Conservation (phyloP, 2,797 vertebrate species). For the Enteromius radiatus region DNA sequence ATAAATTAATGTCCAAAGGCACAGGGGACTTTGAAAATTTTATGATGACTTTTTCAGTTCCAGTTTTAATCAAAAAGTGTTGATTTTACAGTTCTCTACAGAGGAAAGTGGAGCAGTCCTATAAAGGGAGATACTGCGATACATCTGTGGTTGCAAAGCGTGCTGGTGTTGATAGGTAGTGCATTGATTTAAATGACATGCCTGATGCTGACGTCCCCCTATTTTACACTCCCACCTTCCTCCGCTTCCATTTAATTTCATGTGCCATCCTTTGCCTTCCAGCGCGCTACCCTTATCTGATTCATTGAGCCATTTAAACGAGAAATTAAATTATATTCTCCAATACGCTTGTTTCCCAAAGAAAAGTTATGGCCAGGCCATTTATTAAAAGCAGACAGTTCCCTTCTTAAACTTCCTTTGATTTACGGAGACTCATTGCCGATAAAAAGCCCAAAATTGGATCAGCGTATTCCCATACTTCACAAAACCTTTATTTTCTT, state of each 20-base stretch:
- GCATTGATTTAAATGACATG: conserved; percentile 53
- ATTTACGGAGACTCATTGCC: conserved; percentile 41
- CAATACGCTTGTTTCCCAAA: conserved; percentile 60
- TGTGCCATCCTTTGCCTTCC: conserved; percentile 52
- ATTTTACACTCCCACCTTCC: conserved; percentile 42
- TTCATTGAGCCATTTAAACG: conserved; percentile 65
- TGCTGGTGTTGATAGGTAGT: conserved; percentile 49
- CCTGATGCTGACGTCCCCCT: conserved; percentile 33
- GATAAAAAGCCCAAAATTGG: conserved; percentile 39
- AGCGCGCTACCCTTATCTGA: conserved; percentile 60
- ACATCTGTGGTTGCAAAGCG: conserved; percentile 37
- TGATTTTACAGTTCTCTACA: conserved; percentile 32
- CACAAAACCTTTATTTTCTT: conserved; percentile 26
- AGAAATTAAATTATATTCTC: conserved; percentile 67
- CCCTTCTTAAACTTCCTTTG: conserved; percentile 33
- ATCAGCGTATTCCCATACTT: conserved; percentile 28
- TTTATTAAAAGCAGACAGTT: conserved; percentile 57
- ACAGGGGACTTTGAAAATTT: background rate
- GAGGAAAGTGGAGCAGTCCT: conserved; percentile 22
- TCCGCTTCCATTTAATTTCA: conserved; percentile 58
- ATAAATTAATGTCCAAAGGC: background rate
- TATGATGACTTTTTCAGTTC: conserved; percentile 4
- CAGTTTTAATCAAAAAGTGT: conserved; percentile 58
- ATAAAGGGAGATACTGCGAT: conserved; percentile 42
- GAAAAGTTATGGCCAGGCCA: conserved; percentile 55